phyloP scores from a whole-genome alignment of 2,888 invertebrate species.

The Celastrina argiolus region DNA sequence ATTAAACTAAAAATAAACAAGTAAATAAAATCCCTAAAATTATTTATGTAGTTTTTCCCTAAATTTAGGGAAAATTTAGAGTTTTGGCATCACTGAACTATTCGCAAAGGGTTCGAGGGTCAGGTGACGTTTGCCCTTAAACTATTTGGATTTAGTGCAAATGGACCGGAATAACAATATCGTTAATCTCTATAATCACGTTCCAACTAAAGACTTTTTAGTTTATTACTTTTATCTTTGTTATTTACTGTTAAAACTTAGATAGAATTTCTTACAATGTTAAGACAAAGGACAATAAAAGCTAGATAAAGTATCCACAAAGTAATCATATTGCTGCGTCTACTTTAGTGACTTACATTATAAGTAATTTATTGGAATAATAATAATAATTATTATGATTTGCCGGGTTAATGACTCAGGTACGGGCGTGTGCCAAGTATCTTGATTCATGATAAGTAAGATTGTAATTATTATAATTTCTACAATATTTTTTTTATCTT shows the following conservation, averaged over 20 bases:
- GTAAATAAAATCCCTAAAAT: too few species aligned
- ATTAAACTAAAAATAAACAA: too few species aligned
- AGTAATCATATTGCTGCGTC: too few species aligned
- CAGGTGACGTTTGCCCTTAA: not conserved
- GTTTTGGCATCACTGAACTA: not conserved
- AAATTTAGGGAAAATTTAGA: not conserved
- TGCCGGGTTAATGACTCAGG: too few species aligned
- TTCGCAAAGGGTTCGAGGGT: slow-evolving; percentile 12
- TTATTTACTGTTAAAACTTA: not conserved
- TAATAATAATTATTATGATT: too few species aligned
- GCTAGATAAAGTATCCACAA: not conserved
- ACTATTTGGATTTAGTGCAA: slow-evolving; percentile 17
- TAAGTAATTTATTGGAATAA: too few species aligned
- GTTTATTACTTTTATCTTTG: slow-evolving; percentile 2
- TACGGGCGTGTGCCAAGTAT: too few species aligned
- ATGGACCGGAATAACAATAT: slow-evolving; percentile 17
- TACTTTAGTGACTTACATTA: too few species aligned
- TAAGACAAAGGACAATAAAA: not conserved
- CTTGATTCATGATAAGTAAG: too few species aligned
- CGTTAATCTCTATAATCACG: slow-evolving; percentile 12
- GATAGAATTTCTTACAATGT: slow-evolving; percentile 1
- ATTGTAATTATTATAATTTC: too few species aligned
- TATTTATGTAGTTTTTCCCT: not conserved
- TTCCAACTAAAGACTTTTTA: not conserved
- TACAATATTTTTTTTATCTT: too few species aligned